Evolutionary conservation across 2,888 invertebrate species (phyloP).

Genomic region (Mycalesis mineus): DNA sequence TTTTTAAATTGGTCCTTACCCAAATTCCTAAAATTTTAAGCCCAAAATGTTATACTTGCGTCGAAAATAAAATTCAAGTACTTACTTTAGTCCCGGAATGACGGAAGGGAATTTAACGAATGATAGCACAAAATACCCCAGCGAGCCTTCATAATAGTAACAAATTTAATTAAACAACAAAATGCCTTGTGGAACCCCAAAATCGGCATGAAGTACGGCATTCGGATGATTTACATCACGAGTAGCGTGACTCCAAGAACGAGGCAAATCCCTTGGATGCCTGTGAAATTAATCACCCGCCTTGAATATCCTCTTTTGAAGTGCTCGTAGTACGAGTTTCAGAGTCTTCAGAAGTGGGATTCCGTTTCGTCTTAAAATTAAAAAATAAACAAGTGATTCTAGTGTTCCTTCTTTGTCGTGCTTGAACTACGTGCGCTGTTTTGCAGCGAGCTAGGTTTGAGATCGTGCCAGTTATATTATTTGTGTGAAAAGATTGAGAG

Average conservation of each 20-base stretch:
- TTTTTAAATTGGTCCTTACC: too few relatives aligned
- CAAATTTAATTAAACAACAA: conserved; percentile 21
- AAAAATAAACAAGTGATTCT: too few relatives aligned
- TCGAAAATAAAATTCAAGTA: too few relatives aligned
- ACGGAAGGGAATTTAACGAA: neutral
- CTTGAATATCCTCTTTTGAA: conserved; percentile 46
- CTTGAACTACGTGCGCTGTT: too few relatives aligned
- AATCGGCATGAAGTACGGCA: conserved; percentile 28
- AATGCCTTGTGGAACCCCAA: conserved; percentile 26
- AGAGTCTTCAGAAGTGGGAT: neutral
- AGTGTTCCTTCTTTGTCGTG: too few relatives aligned
- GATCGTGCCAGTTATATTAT: too few relatives aligned
- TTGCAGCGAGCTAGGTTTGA: too few relatives aligned
- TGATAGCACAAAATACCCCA: neutral
- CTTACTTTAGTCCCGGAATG: neutral
- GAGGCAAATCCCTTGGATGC: conserved; percentile 58
- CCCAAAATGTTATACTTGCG: too few relatives aligned
- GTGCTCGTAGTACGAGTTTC: conserved; percentile 43
- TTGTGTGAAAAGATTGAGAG: too few relatives aligned
- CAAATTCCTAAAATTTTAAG: too few relatives aligned
- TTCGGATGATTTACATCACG: conserved; percentile 58
- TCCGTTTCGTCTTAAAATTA: too few relatives aligned
- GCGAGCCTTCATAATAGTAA: neutral
- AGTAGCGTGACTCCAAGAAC: conserved; percentile 58
- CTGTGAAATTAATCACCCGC: conserved; percentile 59